Evolutionary conservation across 2,888 invertebrate species (phyloP).

Genomic region (Parnassius smintheus): DNA sequence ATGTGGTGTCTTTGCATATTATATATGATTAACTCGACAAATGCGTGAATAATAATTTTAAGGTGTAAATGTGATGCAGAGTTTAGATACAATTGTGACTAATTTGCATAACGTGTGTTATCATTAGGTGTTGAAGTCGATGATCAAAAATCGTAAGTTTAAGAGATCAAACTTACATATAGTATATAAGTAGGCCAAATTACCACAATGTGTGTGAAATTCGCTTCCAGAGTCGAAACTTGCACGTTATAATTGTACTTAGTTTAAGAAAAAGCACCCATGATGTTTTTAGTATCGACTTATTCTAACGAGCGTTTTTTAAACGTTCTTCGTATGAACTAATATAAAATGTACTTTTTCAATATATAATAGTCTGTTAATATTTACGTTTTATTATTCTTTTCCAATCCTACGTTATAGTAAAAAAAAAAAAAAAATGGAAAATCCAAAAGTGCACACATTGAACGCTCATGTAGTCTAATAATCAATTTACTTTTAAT

Average conservation of each 20-base stretch:
- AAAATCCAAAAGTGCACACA: no score
- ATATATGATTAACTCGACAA: conserved; percentile 4
- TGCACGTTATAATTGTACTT: no score
- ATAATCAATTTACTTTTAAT: no score
- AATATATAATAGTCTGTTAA: no score
- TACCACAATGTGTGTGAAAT: conserved; percentile 2
- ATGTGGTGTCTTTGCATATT: neutral
- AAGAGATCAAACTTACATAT: conserved; percentile 8
- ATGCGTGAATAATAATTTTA: conserved; percentile 14
- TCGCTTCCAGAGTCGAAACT: neutral
- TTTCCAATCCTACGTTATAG: no score
- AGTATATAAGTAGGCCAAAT: conserved; percentile 1
- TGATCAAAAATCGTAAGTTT: neutral
- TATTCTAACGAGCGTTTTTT: conserved; percentile 14
- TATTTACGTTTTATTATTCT: no score
- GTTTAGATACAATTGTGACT: neutral
- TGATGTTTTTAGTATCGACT: neutral
- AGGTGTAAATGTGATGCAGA: conserved; percentile 21
- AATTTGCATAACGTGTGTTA: neutral
- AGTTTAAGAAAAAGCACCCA: neutral
- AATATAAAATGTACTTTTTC: no score
- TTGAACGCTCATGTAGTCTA: no score
- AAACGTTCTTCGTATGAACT: neutral
- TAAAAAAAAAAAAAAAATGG: no score
- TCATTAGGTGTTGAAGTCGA: neutral